Evolutionary conservation across 2,113 vertebrate species (phyloP), one percentile per base, ranked within the genome.

Genomic region (Menura novaehollandiae): DNA sequence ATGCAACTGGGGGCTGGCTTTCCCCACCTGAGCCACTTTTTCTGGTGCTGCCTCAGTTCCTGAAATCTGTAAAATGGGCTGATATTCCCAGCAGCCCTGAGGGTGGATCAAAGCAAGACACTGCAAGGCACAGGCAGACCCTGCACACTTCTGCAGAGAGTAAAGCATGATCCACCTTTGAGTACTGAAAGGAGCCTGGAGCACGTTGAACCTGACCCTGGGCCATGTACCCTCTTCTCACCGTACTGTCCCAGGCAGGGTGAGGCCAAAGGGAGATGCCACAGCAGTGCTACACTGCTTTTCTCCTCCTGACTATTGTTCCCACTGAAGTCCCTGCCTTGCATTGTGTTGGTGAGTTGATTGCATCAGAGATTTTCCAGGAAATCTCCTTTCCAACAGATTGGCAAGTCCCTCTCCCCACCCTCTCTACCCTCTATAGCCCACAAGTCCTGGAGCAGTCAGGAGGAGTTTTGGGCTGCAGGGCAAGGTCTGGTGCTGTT

Each of bases 351-450:
- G n/a, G 17, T 0, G 0, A 1, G 1, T 30, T 89, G 85, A 94
- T 91, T 91, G 62, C 69, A 46, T 82, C 30, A 88, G 69, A 79
- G 85, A 26, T 55, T 85, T 94, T 86, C 63, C 9, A 1, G 85
- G 92, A 94, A 95, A 63, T 35, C 69, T 89, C 60, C 67, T 83
- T 93, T 35, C 46, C 79, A 85, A 59, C 19, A 85, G 59, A 90
- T 93, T 46, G 88, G 23, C 74, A 49, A 46, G 22, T 88, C 23
- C 13, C 14, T 69, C n/a, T 87, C 55, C 60, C 30, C 41, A 51
- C 15, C 76, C 16, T 91, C 28, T 35, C 32, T 4, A 18, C 10
- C 8, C 10, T 75, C 47, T 18, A 20, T 11, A 44, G 71, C 46
- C 30, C 4, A 2, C 1, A 3, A 67, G 35, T 58, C 37, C 67